Base-by-base conservation (phyloP, 64 coral and sea anemone species). In the Cladopsammia gracilis region DNA sequence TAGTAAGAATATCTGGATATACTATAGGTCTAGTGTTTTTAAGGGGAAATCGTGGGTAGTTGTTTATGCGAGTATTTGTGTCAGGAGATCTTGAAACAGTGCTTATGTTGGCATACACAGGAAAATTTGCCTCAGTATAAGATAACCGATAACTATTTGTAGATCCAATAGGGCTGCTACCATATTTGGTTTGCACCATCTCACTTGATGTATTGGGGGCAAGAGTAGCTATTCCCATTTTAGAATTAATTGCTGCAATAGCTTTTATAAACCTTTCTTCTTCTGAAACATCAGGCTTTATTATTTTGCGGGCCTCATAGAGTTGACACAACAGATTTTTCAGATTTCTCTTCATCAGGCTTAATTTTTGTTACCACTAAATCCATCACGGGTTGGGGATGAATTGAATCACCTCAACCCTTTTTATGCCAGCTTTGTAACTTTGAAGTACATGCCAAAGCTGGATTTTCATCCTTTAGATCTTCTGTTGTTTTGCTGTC, bases 1-100 rank as follows among this genome's bases (percentile, higher is more conserved):
- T 53, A 70, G 59, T 10, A 50, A 92, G 20, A 90, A 43, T 80
- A 71, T 62, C 90, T 83, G 77, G 81, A 48, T 86, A 53, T n/a
- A 70, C 24, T 22, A 47, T 78, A 75, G 48, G 0, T 77, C 12
- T 20, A 86, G 60, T 34, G 10, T 76, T 57, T 83, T 81, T 78
- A 11, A 93, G 25, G 16, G 84, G 91, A 81, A 93, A 93, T 53
- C 62, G 10, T 87, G 91, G 91, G 25, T 79, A 93, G 22, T 42
- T 58, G 45, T 70, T 66, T 70, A 88, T 70, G 14, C 60, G 43
- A 59, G 50, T 20, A 45, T 67, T 79, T 87, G 50, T 0, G 51
- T 77, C 62, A 67, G 59, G 60, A 11, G 10, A 16, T 71, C 83
- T 87, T 78, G 80, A 4, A 88, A 93, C 64, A 50, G 24, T 25